A percentile compares a stretch with the other conserved stretches of the same genome.
Evolutionary conservation across 1,140 invertebrate genomes (phyloP).

Genomic region (Aleiodes sp.): DNA sequence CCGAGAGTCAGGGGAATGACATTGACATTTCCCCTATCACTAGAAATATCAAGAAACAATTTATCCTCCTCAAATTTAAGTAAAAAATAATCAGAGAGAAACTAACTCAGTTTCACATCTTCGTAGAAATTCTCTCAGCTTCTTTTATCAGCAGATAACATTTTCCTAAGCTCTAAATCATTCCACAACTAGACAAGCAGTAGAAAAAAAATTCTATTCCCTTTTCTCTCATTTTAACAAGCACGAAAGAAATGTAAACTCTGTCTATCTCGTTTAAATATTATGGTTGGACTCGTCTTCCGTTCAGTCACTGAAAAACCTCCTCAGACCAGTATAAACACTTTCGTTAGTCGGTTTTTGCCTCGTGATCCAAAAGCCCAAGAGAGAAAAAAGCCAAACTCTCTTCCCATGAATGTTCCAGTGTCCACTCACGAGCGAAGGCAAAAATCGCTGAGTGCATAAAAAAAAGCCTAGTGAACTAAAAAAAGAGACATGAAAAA

Average conservation of each 20-base stretch:
- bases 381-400: not conserved
- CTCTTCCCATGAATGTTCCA: not conserved
- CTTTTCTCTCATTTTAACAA: constrained; percentile 10
- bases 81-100: too few relatives aligned
- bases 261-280: constrained; percentile 52
- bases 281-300: constrained; percentile 51
- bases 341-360: constrained; percentile 27
- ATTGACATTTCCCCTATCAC: too few relatives aligned
- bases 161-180: not conserved
- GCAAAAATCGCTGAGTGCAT: not conserved
- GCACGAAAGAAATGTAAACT: constrained; percentile 46
- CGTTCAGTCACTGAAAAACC: constrained; percentile 29
- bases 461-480: not conserved
- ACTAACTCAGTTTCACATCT: too few relatives aligned
- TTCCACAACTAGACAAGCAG: too few relatives aligned
- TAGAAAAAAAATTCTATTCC: not conserved
- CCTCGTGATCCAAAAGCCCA: not conserved
- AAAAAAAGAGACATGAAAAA: not conserved
- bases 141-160: not conserved
- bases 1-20: too few relatives aligned
- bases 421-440: not conserved
- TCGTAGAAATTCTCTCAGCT: not conserved
- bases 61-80: too few relatives aligned
- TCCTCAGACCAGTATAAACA: constrained; percentile 36
- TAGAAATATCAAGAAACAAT: too few relatives aligned